Evolutionary conservation across 2,113 vertebrate species (phyloP), one percentile per base, ranked within the genome.

Genomic region (Tragelaphus scriptus): DNA sequence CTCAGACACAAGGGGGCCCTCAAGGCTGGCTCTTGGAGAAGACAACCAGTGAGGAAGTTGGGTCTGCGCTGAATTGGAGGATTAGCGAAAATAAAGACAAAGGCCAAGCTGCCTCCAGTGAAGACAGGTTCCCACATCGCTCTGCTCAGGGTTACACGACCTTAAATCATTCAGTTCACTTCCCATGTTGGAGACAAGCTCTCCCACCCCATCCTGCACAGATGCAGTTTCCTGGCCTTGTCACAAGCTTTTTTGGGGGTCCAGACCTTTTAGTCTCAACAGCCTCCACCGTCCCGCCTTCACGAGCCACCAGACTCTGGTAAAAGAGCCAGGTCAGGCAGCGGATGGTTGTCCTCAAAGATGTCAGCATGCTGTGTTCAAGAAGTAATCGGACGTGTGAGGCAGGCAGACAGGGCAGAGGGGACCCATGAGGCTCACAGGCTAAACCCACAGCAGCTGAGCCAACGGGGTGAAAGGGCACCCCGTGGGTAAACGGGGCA

Each of bases 1-100:
- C 32, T 47, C 23, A n/a, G 51, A 88, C 86, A 91, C 84, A 7
- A 88, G 89, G 15, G 92, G 65, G 40, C 23, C n/a, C 92, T 92
- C 28, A 2, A 82, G 6, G 28, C 82, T 40, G 25, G 51, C 85
- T 84, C 58, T 96, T 68, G 55, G 58, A 88, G 77, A 32, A 82
- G 84, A 56, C 26, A 53, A 44, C 25, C 21, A 6, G 25, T 26
- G 19, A 68, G 32, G 89, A 82, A 44, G 9, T 30, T 91, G 77
- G 75, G 12, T 80, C 32, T 68, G 32, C 5, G 4, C 9, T 26
- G 51, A 92, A 77, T 53, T 26, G 58, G 47, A 88, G 44, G 58
- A 59, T 58, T 82, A 49, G 17, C 40, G 19, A 26, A 25, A 95
- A n/a, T 28, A 40, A 90, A 90, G 44, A 32, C 4, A 10, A n/a